Conservation (phyloP, 2,888 invertebrate genomes). For the Coelinius sp. region DNA sequence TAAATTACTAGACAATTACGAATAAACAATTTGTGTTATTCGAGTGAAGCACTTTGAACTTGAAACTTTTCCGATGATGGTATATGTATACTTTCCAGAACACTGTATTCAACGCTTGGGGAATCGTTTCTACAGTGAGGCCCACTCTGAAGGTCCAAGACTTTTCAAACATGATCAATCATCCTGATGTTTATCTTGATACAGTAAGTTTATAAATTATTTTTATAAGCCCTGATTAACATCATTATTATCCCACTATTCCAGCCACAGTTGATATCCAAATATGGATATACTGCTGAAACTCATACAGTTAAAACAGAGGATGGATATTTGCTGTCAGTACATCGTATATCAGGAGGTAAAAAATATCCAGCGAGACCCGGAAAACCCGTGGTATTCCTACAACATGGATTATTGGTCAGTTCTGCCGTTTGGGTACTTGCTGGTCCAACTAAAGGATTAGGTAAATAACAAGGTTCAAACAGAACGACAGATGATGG, state of each 20-base stretch:
- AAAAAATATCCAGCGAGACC: constrained; percentile 42
- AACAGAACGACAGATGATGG: neutral
- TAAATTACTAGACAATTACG: neutral
- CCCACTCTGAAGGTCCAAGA: constrained; percentile 58
- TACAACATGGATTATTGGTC: constrained; percentile 60
- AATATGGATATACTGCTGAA: constrained; percentile 58
- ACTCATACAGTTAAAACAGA: constrained; percentile 55
- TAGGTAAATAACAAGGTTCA: constrained; percentile 50
- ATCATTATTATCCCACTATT: neutral
- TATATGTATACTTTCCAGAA: constrained; percentile 44
- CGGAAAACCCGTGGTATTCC: constrained; percentile 56
- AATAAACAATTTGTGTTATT: neutral
- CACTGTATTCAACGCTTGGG: constrained; percentile 57
- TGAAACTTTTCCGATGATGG: neutral
- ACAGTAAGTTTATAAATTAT: constrained; percentile 47
- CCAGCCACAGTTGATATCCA: constrained; percentile 56
- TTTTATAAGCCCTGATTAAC: neutral
- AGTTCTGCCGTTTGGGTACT: constrained; percentile 60
- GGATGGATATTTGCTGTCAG: constrained; percentile 58
- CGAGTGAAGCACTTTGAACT: neutral
- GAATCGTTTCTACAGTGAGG: constrained; percentile 54
- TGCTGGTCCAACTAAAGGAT: constrained; percentile 56
- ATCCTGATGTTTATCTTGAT: constrained; percentile 59
- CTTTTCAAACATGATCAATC: constrained; percentile 59
- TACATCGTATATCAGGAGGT: constrained; percentile 57